phyloP scores from a whole-genome alignment of 2,113 vertebrate genomes.

The Eolophus roseicapilla region DNA sequence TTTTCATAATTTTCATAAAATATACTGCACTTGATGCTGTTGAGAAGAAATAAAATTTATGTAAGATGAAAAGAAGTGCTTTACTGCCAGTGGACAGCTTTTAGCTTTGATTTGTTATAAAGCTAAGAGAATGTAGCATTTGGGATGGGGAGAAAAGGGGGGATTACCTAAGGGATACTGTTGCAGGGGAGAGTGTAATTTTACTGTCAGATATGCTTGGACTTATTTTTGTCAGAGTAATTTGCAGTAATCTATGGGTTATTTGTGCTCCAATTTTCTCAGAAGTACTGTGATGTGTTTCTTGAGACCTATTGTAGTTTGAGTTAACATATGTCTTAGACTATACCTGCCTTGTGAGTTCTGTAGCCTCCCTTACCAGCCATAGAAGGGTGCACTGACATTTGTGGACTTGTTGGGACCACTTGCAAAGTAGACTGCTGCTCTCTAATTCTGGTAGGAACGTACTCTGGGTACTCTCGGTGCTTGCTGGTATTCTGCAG shows the following conservation, averaged over 20 bases:
- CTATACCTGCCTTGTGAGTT: not conserved
- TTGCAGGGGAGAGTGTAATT: constrained; percentile 81
- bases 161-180: constrained; percentile 82
- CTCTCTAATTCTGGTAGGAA: not conserved
- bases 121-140: constrained; percentile 84
- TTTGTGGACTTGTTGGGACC: not conserved
- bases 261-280: constrained; percentile 68
- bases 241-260: constrained; percentile 80
- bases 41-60: constrained; percentile 73
- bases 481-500: not conserved
- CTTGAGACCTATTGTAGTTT: constrained; percentile 12
- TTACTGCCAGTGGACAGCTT: constrained; percentile 71
- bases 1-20: constrained; percentile 78
- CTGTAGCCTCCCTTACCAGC: not conserved
- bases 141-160: constrained; percentile 3
- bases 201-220: constrained; percentile 80
- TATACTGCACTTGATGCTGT: constrained; percentile 74
- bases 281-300: constrained; percentile 23
- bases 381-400: not conserved
- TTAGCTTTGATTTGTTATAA: constrained; percentile 82
- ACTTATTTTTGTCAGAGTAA: constrained; percentile 82
- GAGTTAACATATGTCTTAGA: not conserved
- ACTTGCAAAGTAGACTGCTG: not conserved
- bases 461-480: accelerated
- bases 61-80: constrained; percentile 76